Conservation (phyloP, 2,797 vertebrate genomes). For the Coreius guichenoti region DNA sequence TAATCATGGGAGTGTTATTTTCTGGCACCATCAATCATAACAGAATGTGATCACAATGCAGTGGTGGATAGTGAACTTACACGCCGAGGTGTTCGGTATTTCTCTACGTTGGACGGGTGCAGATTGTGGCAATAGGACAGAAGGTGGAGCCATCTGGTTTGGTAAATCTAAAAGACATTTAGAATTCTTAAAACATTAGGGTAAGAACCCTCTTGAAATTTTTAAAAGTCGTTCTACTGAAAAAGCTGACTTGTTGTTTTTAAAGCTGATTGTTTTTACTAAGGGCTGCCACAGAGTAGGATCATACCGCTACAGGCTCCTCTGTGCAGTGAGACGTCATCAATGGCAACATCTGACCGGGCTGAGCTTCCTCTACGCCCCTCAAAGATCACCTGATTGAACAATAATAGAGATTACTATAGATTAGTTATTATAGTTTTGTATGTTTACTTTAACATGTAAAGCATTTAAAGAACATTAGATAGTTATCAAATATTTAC, state of each 20-base stretch:
- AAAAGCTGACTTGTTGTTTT: background rate
- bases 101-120: background rate
- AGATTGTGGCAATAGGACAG: background rate
- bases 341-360: constrained; percentile 79
- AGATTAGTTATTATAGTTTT: background rate
- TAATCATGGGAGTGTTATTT: background rate
- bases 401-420: background rate
- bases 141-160: background rate
- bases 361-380: constrained; percentile 53
- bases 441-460: background rate
- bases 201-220: background rate
- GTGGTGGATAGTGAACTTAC: background rate
- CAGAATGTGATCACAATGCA: background rate
- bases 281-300: background rate
- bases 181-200: background rate
- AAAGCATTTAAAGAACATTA: no score
- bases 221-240: background rate
- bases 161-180: background rate
- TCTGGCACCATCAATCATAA: background rate
- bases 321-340: constrained; percentile 75
- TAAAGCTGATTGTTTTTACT: background rate
- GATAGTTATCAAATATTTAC: background rate
- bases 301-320: constrained; percentile 76
- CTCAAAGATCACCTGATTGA: constrained; percentile 55
- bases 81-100: background rate